Evolutionary conservation across 1,140 invertebrate species (phyloP).

Genomic region (Chrysomallon squamiferum): DNA sequence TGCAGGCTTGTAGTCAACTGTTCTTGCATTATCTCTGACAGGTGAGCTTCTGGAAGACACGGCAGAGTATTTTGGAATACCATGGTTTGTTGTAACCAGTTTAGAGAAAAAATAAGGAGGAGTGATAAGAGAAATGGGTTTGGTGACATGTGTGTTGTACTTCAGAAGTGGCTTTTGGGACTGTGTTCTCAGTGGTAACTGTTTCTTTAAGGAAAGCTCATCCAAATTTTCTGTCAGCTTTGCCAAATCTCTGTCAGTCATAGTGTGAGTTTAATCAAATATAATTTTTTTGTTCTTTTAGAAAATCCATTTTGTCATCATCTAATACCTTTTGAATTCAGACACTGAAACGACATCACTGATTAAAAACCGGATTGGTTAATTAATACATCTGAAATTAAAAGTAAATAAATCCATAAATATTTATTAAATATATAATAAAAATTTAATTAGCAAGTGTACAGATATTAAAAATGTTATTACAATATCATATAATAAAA

Average conservation of each 20-base stretch:
- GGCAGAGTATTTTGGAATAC: too few species aligned
- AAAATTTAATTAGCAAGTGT: too few species aligned
- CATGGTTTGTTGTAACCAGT: not conserved
- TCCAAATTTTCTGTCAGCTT: conserved; percentile 46
- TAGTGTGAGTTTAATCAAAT: not conserved
- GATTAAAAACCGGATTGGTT: too few species aligned
- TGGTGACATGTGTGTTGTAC: conserved; percentile 42
- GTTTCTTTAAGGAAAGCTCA: conserved; percentile 50
- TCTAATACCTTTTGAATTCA: not conserved
- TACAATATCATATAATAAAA: too few species aligned
- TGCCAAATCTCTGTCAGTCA: conserved; percentile 17
- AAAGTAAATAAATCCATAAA: too few species aligned
- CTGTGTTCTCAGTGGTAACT: conserved; percentile 52
- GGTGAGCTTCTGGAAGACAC: too few species aligned
- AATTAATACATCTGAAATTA: too few species aligned
- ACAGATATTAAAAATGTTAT: too few species aligned
- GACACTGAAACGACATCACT: too few species aligned
- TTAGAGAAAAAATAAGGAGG: conserved; percentile 25
- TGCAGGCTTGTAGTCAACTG: too few species aligned
- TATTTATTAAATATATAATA: too few species aligned
- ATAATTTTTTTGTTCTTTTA: not conserved
- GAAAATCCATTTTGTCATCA: not conserved
- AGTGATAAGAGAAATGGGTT: conserved; percentile 40
- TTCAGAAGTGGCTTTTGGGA: conserved; percentile 53
- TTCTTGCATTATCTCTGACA: too few species aligned